Evolutionary conservation across 2,888 invertebrate genomes (phyloP).

Genomic region (Tetrapedia diversipes): DNA sequence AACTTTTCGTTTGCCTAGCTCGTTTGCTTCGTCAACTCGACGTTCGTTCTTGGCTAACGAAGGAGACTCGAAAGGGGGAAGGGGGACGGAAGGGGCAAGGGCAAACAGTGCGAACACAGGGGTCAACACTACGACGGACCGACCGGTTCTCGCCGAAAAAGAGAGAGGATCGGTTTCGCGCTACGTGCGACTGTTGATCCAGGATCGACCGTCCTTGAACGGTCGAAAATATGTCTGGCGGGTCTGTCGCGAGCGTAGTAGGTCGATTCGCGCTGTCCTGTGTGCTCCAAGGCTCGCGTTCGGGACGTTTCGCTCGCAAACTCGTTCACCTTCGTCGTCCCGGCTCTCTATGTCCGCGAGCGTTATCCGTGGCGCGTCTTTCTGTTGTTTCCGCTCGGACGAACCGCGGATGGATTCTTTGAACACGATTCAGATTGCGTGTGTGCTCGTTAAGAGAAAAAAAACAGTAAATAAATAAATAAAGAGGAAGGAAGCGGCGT

Average conservation of each 20-base stretch:
- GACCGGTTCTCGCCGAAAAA: not conserved
- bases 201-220: conserved; percentile 54
- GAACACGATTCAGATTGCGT: conserved; percentile 32
- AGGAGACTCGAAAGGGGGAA: conserved; percentile 3
- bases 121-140: no score
- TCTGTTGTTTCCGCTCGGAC: conserved; percentile 60
- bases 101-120: not conserved
- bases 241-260: conserved; percentile 41
- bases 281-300: no score
- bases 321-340: conserved; percentile 63
- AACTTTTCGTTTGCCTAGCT: not conserved
- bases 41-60: conserved; percentile 15
- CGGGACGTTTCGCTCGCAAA: conserved; percentile 49
- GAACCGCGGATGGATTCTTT: conserved; percentile 15
- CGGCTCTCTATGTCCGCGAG: conserved; percentile 23
- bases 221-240: conserved; percentile 54
- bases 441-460: no score
- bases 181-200: not conserved
- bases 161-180: not conserved
- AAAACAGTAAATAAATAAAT: no score
- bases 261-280: conserved; percentile 39
- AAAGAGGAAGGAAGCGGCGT: no score
- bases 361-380: conserved; percentile 40
- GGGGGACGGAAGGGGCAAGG: no score
- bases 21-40: conserved; percentile 1